Percentiles rank a stretch among this genome's conserved stretches.
Evolutionary conservation across 2,888 invertebrate genomes (phyloP).

Genomic region (Agrochola lota): DNA sequence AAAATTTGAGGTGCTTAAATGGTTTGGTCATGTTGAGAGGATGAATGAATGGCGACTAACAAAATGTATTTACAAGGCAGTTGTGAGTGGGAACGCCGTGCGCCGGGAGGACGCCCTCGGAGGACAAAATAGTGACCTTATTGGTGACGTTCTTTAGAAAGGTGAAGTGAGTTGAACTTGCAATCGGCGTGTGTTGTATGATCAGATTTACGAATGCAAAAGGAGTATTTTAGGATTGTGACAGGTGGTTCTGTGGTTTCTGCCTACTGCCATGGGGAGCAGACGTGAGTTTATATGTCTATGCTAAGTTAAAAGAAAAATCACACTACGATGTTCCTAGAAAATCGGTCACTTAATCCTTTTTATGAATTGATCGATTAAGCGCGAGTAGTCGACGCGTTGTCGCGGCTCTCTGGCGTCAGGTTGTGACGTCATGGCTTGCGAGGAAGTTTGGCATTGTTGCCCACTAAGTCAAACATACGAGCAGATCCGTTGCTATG

Average conservation of each 20-base stretch:
- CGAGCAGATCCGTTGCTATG: slow-evolving; percentile 7
- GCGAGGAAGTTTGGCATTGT: slow-evolving; percentile 11
- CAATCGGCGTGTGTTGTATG: not conserved
- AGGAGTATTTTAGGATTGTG: not conserved
- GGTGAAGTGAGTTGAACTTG: not conserved
- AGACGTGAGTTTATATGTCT: not conserved
- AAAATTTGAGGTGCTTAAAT: not conserved
- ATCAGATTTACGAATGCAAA: not conserved
- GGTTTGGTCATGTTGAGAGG: not conserved
- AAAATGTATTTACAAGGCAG: not conserved
- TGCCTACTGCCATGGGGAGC: not conserved
- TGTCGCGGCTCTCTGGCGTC: slow-evolving; percentile 57
- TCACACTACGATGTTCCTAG: not conserved
- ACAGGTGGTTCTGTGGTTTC: not conserved
- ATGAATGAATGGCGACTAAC: not conserved
- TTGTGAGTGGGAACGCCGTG: not conserved
- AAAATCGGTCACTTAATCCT: slow-evolving; percentile 10
- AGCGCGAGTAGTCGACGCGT: slow-evolving; percentile 28
- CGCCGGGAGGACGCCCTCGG: not conserved
- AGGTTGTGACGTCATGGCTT: slow-evolving; percentile 49
- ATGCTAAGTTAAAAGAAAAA: slow-evolving; percentile 2
- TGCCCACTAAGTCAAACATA: slow-evolving; percentile 13
- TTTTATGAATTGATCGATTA: slow-evolving; percentile 53
- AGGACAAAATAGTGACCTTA: not conserved
- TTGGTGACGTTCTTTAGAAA: not conserved